A percentile compares a stretch with the other conserved stretches of the same genome.
phyloP scores from a whole-genome alignment of 1,140 invertebrate genomes.

The Diprion similis region DNA sequence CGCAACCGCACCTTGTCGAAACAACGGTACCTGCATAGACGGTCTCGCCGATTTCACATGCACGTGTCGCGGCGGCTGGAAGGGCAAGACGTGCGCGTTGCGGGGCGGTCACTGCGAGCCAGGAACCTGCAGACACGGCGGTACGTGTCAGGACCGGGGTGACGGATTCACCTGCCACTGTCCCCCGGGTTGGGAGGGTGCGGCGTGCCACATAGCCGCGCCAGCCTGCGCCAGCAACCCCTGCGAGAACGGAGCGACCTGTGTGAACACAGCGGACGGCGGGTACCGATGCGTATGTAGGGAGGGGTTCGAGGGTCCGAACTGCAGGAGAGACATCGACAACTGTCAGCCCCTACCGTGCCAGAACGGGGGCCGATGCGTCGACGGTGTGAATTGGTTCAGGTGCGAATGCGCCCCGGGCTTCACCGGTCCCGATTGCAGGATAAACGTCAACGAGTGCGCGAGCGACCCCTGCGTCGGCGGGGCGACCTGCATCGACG shows the following conservation, averaged over 20 bases:
- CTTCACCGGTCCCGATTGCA: slow-evolving; percentile 76
- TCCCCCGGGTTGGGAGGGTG: slow-evolving; percentile 69
- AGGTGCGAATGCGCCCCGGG: slow-evolving; percentile 77
- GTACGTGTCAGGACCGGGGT: slow-evolving; percentile 72
- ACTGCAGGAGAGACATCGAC: slow-evolving; percentile 71
- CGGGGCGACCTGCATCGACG: slow-evolving; percentile 82
- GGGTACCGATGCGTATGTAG: slow-evolving; percentile 75
- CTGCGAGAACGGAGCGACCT: slow-evolving; percentile 79
- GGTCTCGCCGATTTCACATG: slow-evolving; percentile 77
- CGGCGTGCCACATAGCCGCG: slow-evolving; percentile 74
- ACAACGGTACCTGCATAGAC: slow-evolving; percentile 80
- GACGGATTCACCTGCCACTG: slow-evolving; percentile 71
- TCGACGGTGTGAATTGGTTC: slow-evolving; percentile 83
- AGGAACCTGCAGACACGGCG: slow-evolving; percentile 69
- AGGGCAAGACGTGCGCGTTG: slow-evolving; percentile 77
- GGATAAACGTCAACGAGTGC: slow-evolving; percentile 81
- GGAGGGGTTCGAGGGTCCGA: slow-evolving; percentile 70
- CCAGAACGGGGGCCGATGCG: slow-evolving; percentile 79
- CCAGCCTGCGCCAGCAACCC: slow-evolving; percentile 76
- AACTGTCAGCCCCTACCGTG: slow-evolving; percentile 72
- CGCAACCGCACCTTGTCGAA: slow-evolving; percentile 73
- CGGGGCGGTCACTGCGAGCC: slow-evolving; percentile 71
- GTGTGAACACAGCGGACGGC: slow-evolving; percentile 73
- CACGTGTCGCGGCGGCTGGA: slow-evolving; percentile 79
- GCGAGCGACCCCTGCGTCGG: slow-evolving; percentile 82